These are phyloP conservation scores for Lophotis ruficrista DNA, from an alignment of 2,113 vertebrate species.

Conservation along the genomic window DNA sequence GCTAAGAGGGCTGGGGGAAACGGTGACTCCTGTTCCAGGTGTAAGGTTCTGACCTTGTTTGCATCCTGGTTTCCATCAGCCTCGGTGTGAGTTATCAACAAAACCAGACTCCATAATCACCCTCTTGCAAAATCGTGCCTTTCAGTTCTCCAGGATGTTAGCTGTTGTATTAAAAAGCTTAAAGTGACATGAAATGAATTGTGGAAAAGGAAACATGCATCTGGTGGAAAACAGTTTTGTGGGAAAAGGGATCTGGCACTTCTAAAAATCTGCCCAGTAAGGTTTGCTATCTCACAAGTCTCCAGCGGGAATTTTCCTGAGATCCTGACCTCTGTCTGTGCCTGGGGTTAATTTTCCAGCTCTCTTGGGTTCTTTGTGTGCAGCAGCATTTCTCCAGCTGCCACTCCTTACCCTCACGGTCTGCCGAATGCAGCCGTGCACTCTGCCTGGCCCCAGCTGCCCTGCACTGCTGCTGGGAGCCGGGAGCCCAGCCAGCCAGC, in stretches of 20 bases:
- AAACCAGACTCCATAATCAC: not conserved
- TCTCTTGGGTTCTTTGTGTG: not conserved
- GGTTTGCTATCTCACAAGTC: accelerated
- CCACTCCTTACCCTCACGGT: accelerated
- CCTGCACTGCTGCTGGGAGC: not conserved
- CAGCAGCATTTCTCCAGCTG: not conserved
- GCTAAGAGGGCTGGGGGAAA: not conserved
- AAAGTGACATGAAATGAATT: not conserved
- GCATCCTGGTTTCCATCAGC: not conserved
- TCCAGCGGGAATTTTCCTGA: not conserved
- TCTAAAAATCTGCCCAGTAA: not conserved
- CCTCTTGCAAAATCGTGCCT: not conserved
- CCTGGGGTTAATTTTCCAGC: not conserved
- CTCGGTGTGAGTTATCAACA: not conserved
- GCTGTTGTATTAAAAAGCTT: not conserved
- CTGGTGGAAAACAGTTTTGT: not conserved
- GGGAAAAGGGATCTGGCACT: not conserved
- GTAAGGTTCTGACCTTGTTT: not conserved
- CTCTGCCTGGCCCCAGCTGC: not conserved
- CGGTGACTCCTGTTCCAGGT: not conserved
- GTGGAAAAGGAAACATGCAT: accelerated
- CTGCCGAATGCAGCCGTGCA: accelerated
- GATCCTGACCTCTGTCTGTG: not conserved
- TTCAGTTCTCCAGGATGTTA: not conserved
- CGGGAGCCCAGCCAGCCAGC: not conserved